Conservation (phyloP, 2,888 invertebrate species). For the Pyrocoelia pectoralis region DNA sequence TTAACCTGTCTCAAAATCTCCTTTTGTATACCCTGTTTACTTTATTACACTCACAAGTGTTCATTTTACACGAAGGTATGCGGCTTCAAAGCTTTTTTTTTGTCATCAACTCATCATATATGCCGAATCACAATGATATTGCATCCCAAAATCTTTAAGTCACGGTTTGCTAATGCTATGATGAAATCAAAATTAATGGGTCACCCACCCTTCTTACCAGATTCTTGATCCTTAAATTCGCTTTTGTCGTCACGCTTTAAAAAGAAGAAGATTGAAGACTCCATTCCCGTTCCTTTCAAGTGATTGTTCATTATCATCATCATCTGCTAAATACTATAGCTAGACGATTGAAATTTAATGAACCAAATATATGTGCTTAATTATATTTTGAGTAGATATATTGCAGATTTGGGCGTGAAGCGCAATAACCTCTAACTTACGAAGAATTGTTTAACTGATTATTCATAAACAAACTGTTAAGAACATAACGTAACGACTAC, state of each 20-base stretch:
- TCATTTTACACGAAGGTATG: too few relatives aligned
- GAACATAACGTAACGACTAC: constrained; percentile 17
- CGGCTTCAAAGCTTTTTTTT: too few relatives aligned
- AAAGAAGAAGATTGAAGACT: too few relatives aligned
- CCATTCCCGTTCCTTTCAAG: not conserved
- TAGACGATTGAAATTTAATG: too few relatives aligned
- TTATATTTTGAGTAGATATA: not conserved
- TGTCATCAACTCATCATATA: not conserved
- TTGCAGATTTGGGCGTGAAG: constrained; percentile 1
- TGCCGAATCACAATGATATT: constrained; percentile 5
- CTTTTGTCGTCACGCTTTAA: not conserved
- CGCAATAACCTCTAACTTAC: constrained; percentile 2
- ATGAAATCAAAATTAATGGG: not conserved
- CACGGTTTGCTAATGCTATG: too few relatives aligned
- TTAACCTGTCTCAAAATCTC: not conserved
- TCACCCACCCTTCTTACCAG: constrained; percentile 9
- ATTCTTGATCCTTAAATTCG: constrained; percentile 3
- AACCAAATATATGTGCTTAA: too few relatives aligned
- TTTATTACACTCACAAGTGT: too few relatives aligned
- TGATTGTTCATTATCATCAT: not conserved
- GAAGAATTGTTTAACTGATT: constrained; percentile 5
- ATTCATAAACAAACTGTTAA: constrained; percentile 18
- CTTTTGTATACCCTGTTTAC: too few relatives aligned
- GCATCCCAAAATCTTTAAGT: too few relatives aligned
- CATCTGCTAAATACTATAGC: too few relatives aligned